Evolutionary conservation across 2,888 invertebrate genomes (phyloP).

Genomic region (Calameuta idolon): DNA sequence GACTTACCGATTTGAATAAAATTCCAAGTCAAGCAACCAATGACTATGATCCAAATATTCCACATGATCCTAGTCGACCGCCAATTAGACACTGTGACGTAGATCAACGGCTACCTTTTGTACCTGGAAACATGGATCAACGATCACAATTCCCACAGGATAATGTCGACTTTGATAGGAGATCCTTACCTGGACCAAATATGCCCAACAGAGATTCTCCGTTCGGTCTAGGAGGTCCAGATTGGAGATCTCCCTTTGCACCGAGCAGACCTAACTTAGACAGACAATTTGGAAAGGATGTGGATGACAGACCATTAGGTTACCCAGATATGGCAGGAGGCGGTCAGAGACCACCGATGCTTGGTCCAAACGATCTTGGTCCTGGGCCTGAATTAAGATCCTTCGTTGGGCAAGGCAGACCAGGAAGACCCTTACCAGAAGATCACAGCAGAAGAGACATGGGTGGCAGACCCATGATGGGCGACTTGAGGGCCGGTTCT

Average conservation of each 20-base stretch:
- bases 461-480: background rate
- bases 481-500: background rate
- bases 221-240: constrained; percentile 5
- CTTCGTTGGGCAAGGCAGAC: background rate
- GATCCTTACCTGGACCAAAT: background rate
- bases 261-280: background rate
- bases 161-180: background rate
- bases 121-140: constrained; percentile 22
- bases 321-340: background rate
- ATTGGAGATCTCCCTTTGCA: constrained; percentile 26
- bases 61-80: background rate
- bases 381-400: constrained; percentile 12
- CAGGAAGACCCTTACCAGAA: constrained; percentile 4
- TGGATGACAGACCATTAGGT: constrained; percentile 17
- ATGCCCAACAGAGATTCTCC: background rate
- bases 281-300: background rate
- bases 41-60: constrained; percentile 2
- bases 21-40: constrained; percentile 3
- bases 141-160: constrained; percentile 20
- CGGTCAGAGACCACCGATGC: constrained; percentile 4
- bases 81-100: background rate
- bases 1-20: background rate
- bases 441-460: constrained; percentile 8
- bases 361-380: constrained; percentile 11
- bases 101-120: constrained; percentile 17